Conservation (phyloP, 1,140 invertebrate genomes). For the Ladona fulva region DNA sequence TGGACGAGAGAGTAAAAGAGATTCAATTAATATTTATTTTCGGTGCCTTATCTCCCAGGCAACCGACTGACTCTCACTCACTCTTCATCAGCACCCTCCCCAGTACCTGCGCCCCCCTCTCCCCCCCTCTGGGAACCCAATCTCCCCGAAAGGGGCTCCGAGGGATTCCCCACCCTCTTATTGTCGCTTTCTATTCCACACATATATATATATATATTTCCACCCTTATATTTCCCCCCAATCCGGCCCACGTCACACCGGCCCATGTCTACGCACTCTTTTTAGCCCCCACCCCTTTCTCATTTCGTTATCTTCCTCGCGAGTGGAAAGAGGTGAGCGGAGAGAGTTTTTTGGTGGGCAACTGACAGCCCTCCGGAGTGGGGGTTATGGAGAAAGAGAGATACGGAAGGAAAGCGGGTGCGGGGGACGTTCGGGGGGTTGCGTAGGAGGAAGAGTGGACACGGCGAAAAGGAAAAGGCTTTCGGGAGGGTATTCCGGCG, state of each 20-base stretch:
- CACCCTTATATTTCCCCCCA: background rate
- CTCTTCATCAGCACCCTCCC: background rate
- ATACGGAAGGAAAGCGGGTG: background rate
- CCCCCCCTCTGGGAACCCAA: background rate
- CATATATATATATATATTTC: background rate
- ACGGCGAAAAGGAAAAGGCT: too few relatives aligned
- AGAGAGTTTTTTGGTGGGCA: background rate
- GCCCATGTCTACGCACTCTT: background rate
- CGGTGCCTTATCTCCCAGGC: background rate
- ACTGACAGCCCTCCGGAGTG: background rate
- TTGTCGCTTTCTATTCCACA: background rate
- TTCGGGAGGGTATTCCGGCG: too few relatives aligned
- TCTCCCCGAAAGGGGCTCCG: background rate
- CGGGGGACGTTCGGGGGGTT: background rate
- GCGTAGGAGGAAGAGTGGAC: background rate
- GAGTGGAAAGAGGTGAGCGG: background rate
- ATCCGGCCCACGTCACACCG: too few relatives aligned
- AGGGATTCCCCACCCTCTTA: background rate
- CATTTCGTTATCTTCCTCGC: too few relatives aligned
- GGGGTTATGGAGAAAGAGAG: background rate
- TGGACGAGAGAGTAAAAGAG: background rate
- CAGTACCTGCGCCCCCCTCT: too few relatives aligned
- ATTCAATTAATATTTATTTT: slow-evolving; percentile 9
- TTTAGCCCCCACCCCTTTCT: too few relatives aligned
- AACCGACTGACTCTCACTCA: background rate